phyloP scores from a whole-genome alignment of 2,113 vertebrate genomes.

The Ceyx margarethae region DNA sequence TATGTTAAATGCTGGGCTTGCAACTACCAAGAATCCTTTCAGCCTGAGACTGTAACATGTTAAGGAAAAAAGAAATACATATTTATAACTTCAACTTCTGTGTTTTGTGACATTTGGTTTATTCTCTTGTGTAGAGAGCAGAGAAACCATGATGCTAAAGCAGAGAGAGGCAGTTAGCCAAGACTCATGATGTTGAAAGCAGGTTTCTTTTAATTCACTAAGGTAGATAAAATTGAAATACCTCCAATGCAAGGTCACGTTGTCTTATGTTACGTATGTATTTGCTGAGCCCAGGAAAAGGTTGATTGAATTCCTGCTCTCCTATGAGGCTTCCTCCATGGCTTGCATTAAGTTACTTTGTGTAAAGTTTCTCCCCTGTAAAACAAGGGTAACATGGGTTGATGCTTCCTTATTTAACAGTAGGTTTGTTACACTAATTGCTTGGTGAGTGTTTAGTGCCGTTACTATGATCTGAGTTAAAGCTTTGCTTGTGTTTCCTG shows the following conservation, averaged over 20 bases:
- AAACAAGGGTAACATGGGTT: neutral
- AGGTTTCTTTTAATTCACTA: neutral
- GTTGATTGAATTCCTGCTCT: neutral
- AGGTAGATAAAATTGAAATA: neutral
- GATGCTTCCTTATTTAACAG: slow-evolving; percentile 5
- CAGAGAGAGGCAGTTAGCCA: neutral
- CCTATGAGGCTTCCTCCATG: neutral
- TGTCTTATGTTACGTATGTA: neutral
- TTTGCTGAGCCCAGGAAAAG: neutral
- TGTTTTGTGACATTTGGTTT: neutral
- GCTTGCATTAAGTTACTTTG: neutral
- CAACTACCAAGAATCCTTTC: slow-evolving; percentile 28
- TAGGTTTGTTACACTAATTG: slow-evolving; percentile 49
- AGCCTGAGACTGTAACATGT: neutral
- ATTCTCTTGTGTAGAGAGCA: neutral
- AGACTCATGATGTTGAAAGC: neutral
- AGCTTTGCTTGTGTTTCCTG: slow-evolving; percentile 61
- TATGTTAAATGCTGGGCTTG: slow-evolving; percentile 30
- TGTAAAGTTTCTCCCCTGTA: neutral
- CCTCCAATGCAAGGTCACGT: neutral
- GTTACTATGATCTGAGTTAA: slow-evolving; percentile 43
- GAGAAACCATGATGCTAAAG: neutral
- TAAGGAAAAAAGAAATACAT: slow-evolving; percentile 3
- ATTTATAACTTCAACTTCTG: neutral
- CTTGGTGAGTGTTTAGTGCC: slow-evolving; percentile 20